Percentiles rank a stretch among this genome's conserved stretches.
phyloP scores from a whole-genome alignment of 2,888 invertebrate species.

The Thyatira batis region DNA sequence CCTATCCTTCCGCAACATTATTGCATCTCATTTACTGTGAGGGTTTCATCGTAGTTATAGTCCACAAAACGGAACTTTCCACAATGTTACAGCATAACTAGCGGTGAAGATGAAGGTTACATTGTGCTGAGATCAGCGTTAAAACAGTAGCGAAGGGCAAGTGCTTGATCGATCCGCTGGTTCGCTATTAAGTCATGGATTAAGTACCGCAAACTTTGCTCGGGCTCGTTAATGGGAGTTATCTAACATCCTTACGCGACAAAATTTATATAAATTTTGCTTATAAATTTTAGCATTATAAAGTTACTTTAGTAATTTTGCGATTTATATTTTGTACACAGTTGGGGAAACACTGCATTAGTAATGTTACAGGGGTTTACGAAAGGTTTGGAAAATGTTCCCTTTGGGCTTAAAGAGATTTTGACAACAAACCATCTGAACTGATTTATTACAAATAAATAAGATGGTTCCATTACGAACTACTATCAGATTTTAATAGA shows the following conservation, averaged over 20 bases:
- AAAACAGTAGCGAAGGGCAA: slow-evolving; percentile 36
- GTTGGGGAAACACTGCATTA: not conserved
- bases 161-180: slow-evolving; percentile 48
- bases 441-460: not conserved
- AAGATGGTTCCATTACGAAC: not conserved
- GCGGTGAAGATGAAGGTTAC: slow-evolving; percentile 22
- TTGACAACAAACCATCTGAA: not conserved
- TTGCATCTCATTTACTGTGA: no score
- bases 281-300: slow-evolving; percentile 20
- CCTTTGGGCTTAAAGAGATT: not conserved
- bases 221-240: slow-evolving; percentile 42
- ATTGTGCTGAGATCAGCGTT: slow-evolving; percentile 40
- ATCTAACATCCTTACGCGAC: slow-evolving; percentile 37
- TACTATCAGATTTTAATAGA: not conserved
- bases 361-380: not conserved
- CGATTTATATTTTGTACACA: slow-evolving; percentile 1
- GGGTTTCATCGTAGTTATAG: no score
- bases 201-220: slow-evolving; percentile 49
- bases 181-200: slow-evolving; percentile 37
- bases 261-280: slow-evolving; percentile 35
- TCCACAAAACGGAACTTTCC: no score
- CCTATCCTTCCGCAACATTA: no score
- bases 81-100: not conserved
- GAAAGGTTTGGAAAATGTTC: not conserved
- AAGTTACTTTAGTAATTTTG: slow-evolving; percentile 14